A percentile compares a stretch with the other conserved stretches of the same genome.
phyloP scores from a whole-genome alignment of 2,797 vertebrate species.

The Epinephelus malabaricus region DNA sequence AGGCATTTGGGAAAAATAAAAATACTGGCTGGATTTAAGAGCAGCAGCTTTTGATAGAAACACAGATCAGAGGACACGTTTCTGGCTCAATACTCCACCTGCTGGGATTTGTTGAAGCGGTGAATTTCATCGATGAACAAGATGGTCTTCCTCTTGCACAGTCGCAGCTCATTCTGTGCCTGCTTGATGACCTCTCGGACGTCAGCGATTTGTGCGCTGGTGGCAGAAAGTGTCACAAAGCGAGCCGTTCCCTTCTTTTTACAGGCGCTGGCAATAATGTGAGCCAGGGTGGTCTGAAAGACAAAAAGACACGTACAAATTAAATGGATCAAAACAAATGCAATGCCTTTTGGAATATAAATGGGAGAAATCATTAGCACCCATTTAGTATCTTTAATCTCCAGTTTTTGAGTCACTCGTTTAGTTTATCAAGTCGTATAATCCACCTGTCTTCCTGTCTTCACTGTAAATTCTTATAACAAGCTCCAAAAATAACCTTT shows the following conservation, averaged over 20 bases:
- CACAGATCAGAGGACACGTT: neutral
- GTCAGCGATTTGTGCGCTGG: conserved; percentile 91
- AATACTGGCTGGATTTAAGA: conserved; percentile 3
- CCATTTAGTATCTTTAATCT: neutral
- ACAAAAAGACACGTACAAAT: neutral
- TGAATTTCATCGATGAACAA: conserved; percentile 99
- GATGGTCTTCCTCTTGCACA: conserved; percentile 96
- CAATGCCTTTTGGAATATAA: neutral
- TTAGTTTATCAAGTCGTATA: neutral
- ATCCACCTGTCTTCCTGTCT: conserved; percentile 3
- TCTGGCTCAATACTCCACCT: conserved; percentile 84
- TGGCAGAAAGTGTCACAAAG: conserved; percentile 94
- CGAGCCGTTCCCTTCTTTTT: conserved; percentile 90
- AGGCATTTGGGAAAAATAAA: neutral
- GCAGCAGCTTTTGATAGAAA: neutral
- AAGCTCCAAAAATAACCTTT: conserved; percentile 32
- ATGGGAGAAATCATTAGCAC: neutral
- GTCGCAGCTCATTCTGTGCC: conserved; percentile 94
- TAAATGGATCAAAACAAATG: neutral
- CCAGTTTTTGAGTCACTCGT: neutral
- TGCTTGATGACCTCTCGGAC: conserved; percentile 97
- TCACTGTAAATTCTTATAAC: conserved; percentile 19
- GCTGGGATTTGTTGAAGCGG: conserved; percentile 98
- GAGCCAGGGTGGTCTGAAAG: conserved; percentile 95
- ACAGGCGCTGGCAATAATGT: conserved; percentile 93